Evolutionary conservation across 2,113 vertebrate species (phyloP), one percentile per base, ranked within the genome.

Genomic region (Corythornis cristatus): DNA sequence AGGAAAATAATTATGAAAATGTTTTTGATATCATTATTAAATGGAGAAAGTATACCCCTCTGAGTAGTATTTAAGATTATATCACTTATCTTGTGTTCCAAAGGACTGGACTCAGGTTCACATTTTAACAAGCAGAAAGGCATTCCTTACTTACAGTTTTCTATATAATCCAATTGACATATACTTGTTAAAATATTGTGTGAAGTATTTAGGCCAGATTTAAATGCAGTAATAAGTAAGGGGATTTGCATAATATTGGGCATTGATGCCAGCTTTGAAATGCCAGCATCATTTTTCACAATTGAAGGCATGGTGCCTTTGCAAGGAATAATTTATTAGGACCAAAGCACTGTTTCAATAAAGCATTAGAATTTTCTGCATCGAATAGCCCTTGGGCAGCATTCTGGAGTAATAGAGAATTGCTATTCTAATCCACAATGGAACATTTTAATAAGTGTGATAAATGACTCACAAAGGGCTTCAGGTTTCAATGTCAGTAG

Each of bases 371-470:
- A 98, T 97, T 98, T 98, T 97, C 98, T 97, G 97, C 92, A 91
- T 94, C 96, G 97, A 98, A 96, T 96, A 96, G 96, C 97, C 96
- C 92, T 94, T 95, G 95, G 96, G 97, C 91, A 96, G 86, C 83
- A 90, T 95, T 97, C 77, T 95, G 97, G 98, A 98, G 98, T 98
- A 98, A 98, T 86, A 98, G 97, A 92, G 91, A 98, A 98, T 98
- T 98, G 98, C 98, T 98, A 98, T 98, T 98, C 92, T 98, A 98
- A 98, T 98, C 98, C 95, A 96, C 97, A 96, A 91, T 95, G 97
- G 98, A 98, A 98, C 98, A 98, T 98, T 98, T 98, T 98, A 98
- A 98, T 97, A 98, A 97, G 96, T 96, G 95, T 99, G 98, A 99
- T 98, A 98, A 98, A 98, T 98, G 97, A 97, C 96, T 98, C 97